phyloP scores from a whole-genome alignment of 2,797 vertebrate species.

The Jordanella pulchra region DNA sequence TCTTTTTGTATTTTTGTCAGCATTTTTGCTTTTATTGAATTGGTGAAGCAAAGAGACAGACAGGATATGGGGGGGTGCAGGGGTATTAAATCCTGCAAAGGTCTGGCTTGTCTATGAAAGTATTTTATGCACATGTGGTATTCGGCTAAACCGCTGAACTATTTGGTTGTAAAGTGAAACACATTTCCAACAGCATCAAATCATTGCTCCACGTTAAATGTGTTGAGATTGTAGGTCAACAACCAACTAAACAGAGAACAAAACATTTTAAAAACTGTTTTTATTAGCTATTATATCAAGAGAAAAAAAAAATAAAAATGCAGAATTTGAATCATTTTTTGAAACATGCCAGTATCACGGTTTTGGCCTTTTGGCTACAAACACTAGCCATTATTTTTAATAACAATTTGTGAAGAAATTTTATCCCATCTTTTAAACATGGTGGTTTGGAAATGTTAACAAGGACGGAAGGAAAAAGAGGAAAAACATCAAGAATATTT shows the following conservation, averaged over 20 bases:
- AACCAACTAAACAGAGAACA: slow-evolving; percentile 2
- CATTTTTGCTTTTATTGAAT: slow-evolving; percentile 7
- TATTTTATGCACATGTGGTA: neutral
- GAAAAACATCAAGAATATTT: neutral
- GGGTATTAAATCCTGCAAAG: slow-evolving; percentile 6
- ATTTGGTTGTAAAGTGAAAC: slow-evolving; percentile 1
- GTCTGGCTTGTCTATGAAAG: slow-evolving; percentile 1
- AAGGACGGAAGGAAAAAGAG: no score
- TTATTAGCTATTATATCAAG: no score
- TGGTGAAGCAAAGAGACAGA: neutral
- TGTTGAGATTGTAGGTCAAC: neutral
- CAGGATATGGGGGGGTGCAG: slow-evolving; percentile 4
- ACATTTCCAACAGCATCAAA: neutral
- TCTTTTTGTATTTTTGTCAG: neutral
- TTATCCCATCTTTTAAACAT: neutral
- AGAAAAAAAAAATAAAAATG: no score
- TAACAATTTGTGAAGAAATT: neutral
- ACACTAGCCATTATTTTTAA: no score
- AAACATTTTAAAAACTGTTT: neutral
- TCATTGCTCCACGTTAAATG: neutral
- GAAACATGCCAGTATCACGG: neutral
- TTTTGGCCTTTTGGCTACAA: neutral
- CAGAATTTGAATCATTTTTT: no score
- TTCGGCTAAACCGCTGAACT: neutral
- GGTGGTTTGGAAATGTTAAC: neutral